Evolutionary conservation across 2,888 invertebrate genomes (phyloP).

Genomic region (Leptinotarsa tumamoca): DNA sequence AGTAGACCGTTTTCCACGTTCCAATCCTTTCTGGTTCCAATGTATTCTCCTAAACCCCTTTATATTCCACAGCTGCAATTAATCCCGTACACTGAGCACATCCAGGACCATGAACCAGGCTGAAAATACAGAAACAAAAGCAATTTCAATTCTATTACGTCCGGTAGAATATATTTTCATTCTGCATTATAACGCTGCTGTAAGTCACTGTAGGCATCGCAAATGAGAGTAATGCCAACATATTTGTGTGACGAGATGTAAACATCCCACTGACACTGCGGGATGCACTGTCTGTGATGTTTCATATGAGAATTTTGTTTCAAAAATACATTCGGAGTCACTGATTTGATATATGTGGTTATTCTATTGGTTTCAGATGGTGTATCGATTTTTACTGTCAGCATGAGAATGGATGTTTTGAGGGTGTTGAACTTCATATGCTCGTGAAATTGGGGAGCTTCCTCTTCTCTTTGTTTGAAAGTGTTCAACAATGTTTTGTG

Average conservation of each 20-base stretch:
- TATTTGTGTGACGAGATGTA: constrained; percentile 28
- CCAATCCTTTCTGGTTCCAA: not conserved
- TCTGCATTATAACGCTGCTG: constrained; percentile 17
- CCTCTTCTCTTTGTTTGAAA: too few species aligned
- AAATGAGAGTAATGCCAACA: constrained; percentile 14
- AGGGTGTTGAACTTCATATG: too few species aligned
- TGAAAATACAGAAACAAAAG: constrained; percentile 17
- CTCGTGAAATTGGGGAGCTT: too few species aligned
- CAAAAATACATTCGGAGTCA: constrained; percentile 25
- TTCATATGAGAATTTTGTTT: constrained; percentile 20
- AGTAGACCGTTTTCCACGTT: not conserved
- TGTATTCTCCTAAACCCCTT: not conserved
- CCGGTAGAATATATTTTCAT: constrained; percentile 19
- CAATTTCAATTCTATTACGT: constrained; percentile 21
- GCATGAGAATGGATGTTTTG: too few species aligned
- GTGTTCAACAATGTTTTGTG: too few species aligned
- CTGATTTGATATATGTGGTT: constrained; percentile 21
- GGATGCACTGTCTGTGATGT: constrained; percentile 10
- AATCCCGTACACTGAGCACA: constrained; percentile 8
- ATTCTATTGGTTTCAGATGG: constrained; percentile 11
- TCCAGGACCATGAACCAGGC: constrained; percentile 2
- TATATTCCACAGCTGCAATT: constrained; percentile 4
- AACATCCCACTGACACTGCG: constrained; percentile 20
- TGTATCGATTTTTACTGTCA: not conserved
- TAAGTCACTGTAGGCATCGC: constrained; percentile 20